Evolutionary conservation across 2,797 vertebrate species (phyloP).

Genomic region (Poeciliopsis presidionis): DNA sequence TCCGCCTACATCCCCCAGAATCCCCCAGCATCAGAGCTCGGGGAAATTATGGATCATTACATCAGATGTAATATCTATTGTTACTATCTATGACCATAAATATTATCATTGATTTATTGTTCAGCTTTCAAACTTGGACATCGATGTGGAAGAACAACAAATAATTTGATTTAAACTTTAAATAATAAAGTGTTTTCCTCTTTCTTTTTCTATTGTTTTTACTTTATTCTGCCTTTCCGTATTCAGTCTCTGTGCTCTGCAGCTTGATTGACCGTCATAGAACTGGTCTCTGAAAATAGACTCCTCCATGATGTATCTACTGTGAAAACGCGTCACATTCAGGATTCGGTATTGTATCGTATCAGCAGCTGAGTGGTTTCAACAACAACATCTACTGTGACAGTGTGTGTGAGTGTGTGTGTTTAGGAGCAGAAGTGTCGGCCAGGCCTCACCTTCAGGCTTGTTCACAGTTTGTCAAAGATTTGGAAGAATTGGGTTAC

Average conservation of each 20-base stretch:
- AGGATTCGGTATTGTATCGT: slow-evolving; percentile 13
- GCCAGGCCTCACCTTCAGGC: too few relatives aligned
- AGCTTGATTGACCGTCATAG: not conserved
- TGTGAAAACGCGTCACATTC: slow-evolving; percentile 5
- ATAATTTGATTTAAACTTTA: not conserved
- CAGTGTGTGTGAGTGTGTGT: not conserved
- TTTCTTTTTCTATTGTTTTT: not conserved
- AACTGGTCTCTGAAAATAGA: slow-evolving; percentile 14
- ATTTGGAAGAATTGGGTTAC: not conserved
- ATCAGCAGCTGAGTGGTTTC: slow-evolving; percentile 10
- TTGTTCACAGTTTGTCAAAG: not conserved
- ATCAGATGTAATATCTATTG: too few relatives aligned
- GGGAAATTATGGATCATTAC: too few relatives aligned
- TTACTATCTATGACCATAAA: too few relatives aligned
- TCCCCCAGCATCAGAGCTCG: too few relatives aligned
- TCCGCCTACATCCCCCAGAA: too few relatives aligned
- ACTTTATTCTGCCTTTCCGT: not conserved
- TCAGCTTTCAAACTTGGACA: not conserved
- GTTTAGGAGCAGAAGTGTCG: not conserved
- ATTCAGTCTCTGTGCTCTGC: not conserved
- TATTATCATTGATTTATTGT: too few relatives aligned
- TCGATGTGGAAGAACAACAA: not conserved
- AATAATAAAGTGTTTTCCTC: not conserved
- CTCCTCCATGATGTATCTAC: not conserved
- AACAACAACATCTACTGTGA: slow-evolving; percentile 22